Evolutionary conservation across 1,140 invertebrate species (phyloP), one percentile per base, ranked within the genome.

Genomic region (Mizuhopecten yessoensis): DNA sequence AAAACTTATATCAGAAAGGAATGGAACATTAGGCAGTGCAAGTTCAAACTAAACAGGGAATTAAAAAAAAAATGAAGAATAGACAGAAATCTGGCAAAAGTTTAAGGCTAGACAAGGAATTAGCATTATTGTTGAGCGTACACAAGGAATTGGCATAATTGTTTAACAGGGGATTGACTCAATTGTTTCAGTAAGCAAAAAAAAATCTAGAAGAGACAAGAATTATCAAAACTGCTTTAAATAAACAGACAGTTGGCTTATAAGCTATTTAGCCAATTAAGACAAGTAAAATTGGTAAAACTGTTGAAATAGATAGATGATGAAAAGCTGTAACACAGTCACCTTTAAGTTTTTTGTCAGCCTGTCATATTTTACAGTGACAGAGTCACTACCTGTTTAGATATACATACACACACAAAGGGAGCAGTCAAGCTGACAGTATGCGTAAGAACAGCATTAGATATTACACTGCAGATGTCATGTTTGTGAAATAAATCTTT

Each of bases 311-410:
- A n/a, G n/a, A n/a, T n/a, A n/a, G n/a, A n/a, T n/a, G n/a, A n/a
- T n/a, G n/a, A n/a, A n/a, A n/a, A n/a, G n/a, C n/a, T 39, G 36
- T n/a, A 5, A 5, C 57, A 75, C n/a, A 29, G 57, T n/a, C 57
- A 75, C 17, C 57, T 75, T 29, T n/a, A 75, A 75, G 5, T 75
- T 75, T 75, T 75, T n/a, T 75, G n/a, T 49, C 23, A 29, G 57
- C n/a, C 57, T 75, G n/a, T 75, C 57, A 75, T n/a, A 75, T 75
- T n/a, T n/a, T 75, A 17, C n/a, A 75, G 23, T 75, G 57, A 75
- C 57, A 75, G n/a, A n/a, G n/a, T n/a, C n/a, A n/a, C n/a, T 5
- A 29, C 1, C 17, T n/a, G 20, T 75, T n/a, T 75, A 7, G 29
- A 75, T 29, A 75, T 75, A 9, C 57, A 75, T 75, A 75, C 2